These are phyloP conservation scores for Melieria omissa DNA, from an alignment of 2,888 invertebrate genomes.

Conservation along the genomic window DNA sequence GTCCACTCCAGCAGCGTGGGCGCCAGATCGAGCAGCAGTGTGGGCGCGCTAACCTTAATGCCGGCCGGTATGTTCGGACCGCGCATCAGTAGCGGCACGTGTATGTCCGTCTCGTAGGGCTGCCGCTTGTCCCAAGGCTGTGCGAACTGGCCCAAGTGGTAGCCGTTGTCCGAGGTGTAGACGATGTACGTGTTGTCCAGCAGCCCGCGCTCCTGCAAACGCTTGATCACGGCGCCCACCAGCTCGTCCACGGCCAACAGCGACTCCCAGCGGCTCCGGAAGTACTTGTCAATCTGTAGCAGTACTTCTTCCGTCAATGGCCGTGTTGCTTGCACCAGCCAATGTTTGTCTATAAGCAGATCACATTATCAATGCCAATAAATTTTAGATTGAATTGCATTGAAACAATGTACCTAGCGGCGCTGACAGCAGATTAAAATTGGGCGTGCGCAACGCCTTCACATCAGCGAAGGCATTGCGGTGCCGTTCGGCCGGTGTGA, in stretches of 20 bases:
- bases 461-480: constrained; percentile 71
- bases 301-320: constrained; percentile 73
- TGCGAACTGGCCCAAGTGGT: constrained; percentile 90
- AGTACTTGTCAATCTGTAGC: constrained; percentile 75
- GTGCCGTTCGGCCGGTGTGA: constrained; percentile 83
- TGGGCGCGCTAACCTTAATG: constrained; percentile 69
- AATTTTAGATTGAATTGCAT: constrained; percentile 1
- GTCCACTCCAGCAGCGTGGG: constrained; percentile 84
- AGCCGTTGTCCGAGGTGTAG: constrained; percentile 91
- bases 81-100: constrained; percentile 82
- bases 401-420: constrained; percentile 47
- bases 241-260: constrained; percentile 89
- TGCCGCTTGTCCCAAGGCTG: constrained; percentile 90
- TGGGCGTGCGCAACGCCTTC: constrained; percentile 75
- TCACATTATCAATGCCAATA: constrained; percentile 4
- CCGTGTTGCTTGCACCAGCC: constrained; percentile 75
- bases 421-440: constrained; percentile 71
- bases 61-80: constrained; percentile 74
- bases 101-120: constrained; percentile 89
- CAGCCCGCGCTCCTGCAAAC: constrained; percentile 69
- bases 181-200: constrained; percentile 83
- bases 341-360: constrained; percentile 79
- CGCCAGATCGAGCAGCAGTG: constrained; percentile 84
- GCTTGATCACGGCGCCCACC: constrained; percentile 73
- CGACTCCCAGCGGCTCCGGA: constrained; percentile 81